Evolutionary conservation across 2,797 vertebrate genomes (phyloP).

Genomic region (Hemitrygon akajei): DNA sequence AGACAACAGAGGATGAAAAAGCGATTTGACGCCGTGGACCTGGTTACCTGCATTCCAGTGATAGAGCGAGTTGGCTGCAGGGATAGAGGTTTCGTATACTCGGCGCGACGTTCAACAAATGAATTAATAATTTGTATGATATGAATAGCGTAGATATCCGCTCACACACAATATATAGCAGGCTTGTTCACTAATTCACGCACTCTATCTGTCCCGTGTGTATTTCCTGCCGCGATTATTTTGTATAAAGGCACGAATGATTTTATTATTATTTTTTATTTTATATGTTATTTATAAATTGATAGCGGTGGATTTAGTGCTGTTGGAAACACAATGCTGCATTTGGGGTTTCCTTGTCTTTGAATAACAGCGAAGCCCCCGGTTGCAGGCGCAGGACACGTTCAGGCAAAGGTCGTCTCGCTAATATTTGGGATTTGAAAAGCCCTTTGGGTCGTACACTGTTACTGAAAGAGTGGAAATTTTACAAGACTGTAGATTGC

Average conservation of each 20-base stretch:
- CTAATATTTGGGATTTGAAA: neutral
- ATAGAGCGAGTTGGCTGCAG: too few relatives aligned
- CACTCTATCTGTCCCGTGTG: neutral
- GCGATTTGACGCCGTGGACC: too few relatives aligned
- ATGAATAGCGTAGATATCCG: neutral
- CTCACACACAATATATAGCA: neutral
- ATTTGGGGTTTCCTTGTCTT: neutral
- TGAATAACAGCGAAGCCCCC: neutral
- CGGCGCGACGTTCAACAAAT: neutral
- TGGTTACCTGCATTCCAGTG: too few relatives aligned
- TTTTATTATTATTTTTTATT: neutral
- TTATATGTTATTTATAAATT: neutral
- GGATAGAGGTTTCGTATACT: neutral
- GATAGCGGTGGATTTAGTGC: neutral
- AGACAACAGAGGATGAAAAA: too few relatives aligned
- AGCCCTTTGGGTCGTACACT: neutral
- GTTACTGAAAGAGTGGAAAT: neutral
- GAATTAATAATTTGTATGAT: neutral
- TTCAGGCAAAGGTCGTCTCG: neutral
- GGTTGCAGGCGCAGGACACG: neutral
- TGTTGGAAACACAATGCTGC: neutral
- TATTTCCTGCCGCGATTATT: neutral
- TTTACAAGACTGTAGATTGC: neutral
- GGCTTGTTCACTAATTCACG: neutral
- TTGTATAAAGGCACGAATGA: neutral